Percentiles rank a stretch among this genome's conserved stretches.
Conservation (phyloP, 2,113 vertebrate species). For the Pseudolaguvia tuberculata region DNA sequence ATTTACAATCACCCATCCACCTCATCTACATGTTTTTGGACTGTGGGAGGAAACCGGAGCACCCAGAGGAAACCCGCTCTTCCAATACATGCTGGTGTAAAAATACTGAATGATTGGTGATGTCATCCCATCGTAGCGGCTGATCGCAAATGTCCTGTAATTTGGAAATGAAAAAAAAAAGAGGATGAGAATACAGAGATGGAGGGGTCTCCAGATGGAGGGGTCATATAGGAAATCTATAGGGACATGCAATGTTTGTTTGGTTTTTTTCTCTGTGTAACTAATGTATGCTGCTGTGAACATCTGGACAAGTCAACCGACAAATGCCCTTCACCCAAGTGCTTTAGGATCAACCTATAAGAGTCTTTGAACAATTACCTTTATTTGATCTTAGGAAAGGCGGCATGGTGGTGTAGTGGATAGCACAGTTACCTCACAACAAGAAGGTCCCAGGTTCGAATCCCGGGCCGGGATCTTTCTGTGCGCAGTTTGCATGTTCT, state of each 20-base stretch:
- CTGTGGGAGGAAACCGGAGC: too few species aligned
- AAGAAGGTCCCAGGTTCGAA: too few species aligned
- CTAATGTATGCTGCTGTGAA: background rate
- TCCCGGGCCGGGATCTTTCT: too few species aligned
- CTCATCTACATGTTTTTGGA: too few species aligned
- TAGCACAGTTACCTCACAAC: too few species aligned
- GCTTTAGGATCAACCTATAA: background rate
- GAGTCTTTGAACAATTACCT: slow-evolving; percentile 1
- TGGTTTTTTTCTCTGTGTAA: background rate
- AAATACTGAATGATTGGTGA: slow-evolving; percentile 37
- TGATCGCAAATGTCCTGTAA: slow-evolving; percentile 38
- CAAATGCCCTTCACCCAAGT: background rate
- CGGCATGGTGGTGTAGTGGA: too few species aligned
- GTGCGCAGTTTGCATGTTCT: too few species aligned
- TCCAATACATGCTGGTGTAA: slow-evolving; percentile 38
- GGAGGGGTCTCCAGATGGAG: background rate
- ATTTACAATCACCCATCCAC: too few species aligned
- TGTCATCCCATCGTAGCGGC: slow-evolving; percentile 21
- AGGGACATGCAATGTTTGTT: background rate
- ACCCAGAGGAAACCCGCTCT: too few species aligned
- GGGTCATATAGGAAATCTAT: background rate
- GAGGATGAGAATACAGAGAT: background rate
- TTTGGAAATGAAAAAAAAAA: slow-evolving; percentile 27
- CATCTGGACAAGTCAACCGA: background rate
- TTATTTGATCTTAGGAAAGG: slow-evolving; percentile 6